Evolutionary conservation across 2,888 invertebrate species (phyloP).

Genomic region (Metallyticus violacea): DNA sequence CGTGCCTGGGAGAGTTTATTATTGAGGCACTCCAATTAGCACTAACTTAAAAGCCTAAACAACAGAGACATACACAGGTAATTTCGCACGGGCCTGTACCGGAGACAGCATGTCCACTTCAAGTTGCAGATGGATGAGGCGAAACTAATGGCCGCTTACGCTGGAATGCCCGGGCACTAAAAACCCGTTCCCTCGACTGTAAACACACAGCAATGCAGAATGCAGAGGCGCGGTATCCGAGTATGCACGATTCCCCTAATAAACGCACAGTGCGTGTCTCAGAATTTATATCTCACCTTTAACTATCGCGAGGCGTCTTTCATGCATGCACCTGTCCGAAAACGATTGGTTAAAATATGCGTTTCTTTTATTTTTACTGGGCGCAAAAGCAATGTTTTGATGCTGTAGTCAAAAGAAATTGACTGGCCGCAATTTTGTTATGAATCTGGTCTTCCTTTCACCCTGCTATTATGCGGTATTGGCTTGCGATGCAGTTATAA

Average conservation of each 20-base stretch:
- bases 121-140: not conserved
- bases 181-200: not conserved
- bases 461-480: not conserved
- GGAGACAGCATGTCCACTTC: not conserved
- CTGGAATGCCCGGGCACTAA: not conserved
- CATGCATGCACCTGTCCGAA: not conserved
- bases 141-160: not conserved
- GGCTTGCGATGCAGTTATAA: not conserved
- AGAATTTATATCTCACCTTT: not conserved
- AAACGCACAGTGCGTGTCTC: not conserved
- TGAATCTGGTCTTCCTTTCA: no score
- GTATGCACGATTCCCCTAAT: not conserved
- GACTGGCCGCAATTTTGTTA: not conserved
- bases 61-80: not conserved
- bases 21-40: not conserved
- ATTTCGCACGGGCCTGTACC: not conserved
- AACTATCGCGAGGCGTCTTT: no score
- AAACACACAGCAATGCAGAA: not conserved
- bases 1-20: not conserved
- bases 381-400: no score
- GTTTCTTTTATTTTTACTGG: not conserved
- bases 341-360: not conserved
- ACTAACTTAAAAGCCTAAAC: not conserved
- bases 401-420: not conserved
- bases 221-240: not conserved